Evolutionary conservation across 2,797 vertebrate species (phyloP), one percentile per base, ranked within the genome.

Genomic region (Silurus aristotelis): DNA sequence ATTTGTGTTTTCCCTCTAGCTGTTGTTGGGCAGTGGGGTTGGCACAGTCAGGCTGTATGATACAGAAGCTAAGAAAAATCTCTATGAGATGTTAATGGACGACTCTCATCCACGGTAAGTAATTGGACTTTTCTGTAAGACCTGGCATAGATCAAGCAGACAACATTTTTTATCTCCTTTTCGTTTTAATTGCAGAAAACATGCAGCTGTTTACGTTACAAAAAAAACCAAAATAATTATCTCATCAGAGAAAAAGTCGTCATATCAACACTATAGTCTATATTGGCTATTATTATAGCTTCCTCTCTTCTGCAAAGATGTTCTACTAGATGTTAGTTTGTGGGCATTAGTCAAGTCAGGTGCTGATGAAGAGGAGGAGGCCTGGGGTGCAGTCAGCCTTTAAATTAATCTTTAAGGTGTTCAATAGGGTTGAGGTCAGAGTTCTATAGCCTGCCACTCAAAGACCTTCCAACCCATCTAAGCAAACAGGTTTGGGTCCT

Each of bases 21-120:
- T 99, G 63, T 91, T 99, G 79, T 92, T 99, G 83, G 98, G 98
- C 87, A 99, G 97, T 3, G 97, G 97, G 0, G 96, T 98, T 0
- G 97, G 98, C 13, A 98, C 97, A 0, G 97, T 99, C 67, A 95
- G 96, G 38, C 96, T 99, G 2, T 99, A 99, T 6, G 98, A 99
- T 87, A 99, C 98, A 0, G 97, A 99, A n/a, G 97, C 97, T 0
- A 99, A 99, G 95, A 99, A 99, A 94, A 99, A 96, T 88, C 95
- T 99, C 58, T 99, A 97, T 61, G 98, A 99, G 92, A 97, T 99
- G 93, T 95, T 91, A 87, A 98, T 99, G 68, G 96, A 97, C 1
- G 97, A 98, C 0, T 94, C 95, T 14, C 96, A 98, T 92, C 97
- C 97, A 82, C 95, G 98, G 98, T 99, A 92, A 90, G 71, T 27